A percentile compares a stretch with the other conserved stretches of the same genome.
Conservation (phyloP, 2,888 invertebrate genomes). For the Dicyrtoma fusca region DNA sequence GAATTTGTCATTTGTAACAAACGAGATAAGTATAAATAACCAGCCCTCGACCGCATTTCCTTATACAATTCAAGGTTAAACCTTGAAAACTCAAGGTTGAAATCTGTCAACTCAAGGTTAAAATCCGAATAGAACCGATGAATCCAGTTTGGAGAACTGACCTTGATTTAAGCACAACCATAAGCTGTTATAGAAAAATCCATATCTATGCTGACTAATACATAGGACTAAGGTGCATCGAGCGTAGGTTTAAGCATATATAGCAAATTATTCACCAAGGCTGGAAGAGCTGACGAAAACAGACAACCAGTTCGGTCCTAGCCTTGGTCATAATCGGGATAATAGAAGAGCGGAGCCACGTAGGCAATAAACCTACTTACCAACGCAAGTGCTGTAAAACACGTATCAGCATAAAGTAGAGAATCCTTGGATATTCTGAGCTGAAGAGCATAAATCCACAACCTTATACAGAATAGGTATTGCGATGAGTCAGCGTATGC, state of each 20-base stretch:
- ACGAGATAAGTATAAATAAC: slow-evolving; percentile 6
- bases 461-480: slow-evolving; percentile 81
- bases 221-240: too few relatives aligned
- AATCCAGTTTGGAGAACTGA: too few relatives aligned
- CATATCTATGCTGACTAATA: too few relatives aligned
- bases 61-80: slow-evolving; percentile 16
- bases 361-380: slow-evolving; percentile 61
- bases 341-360: background rate
- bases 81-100: slow-evolving; percentile 5
- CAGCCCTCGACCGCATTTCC: background rate
- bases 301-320: too few relatives aligned
- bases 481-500: slow-evolving; percentile 64
- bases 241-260: too few relatives aligned
- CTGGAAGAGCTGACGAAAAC: too few relatives aligned
- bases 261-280: too few relatives aligned
- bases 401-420: slow-evolving; percentile 73
- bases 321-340: too few relatives aligned
- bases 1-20: background rate
- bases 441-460: slow-evolving; percentile 82
- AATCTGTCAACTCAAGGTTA: background rate
- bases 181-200: too few relatives aligned
- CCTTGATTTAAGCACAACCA: too few relatives aligned
- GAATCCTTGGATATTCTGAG: slow-evolving; percentile 79
- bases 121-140: too few relatives aligned
- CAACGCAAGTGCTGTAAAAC: slow-evolving; percentile 83